A percentile compares a stretch with the other conserved stretches of the same genome.
These are phyloP conservation scores for Ariolimax columbianus DNA, from an alignment of 2,888 invertebrate genomes.

Conservation along the genomic window DNA sequence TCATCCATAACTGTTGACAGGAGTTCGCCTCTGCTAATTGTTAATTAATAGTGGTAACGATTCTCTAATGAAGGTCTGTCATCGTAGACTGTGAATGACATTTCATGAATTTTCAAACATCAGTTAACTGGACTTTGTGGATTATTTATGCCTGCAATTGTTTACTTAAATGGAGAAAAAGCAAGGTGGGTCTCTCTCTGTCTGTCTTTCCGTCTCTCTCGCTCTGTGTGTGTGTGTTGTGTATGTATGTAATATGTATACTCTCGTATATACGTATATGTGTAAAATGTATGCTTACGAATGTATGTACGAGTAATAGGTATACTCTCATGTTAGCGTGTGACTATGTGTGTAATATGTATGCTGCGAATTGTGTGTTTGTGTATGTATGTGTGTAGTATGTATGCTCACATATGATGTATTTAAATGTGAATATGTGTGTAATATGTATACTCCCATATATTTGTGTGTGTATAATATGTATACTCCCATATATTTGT, in stretches of 20 bases:
- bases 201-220: no score
- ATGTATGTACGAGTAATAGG: neutral
- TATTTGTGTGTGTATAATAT: neutral
- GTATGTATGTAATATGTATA: neutral
- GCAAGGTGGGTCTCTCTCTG: conserved; percentile 11
- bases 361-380: neutral
- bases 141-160: neutral
- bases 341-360: neutral
- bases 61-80: neutral
- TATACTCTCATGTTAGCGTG: neutral
- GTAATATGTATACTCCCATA: neutral
- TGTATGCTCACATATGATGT: neutral
- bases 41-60: neutral
- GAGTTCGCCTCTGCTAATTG: neutral
- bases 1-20: neutral
- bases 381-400: neutral
- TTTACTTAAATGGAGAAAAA: conserved; percentile 28
- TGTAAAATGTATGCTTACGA: neutral
- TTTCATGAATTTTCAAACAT: neutral
- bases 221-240: no score
- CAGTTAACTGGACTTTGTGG: neutral
- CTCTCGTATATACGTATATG: neutral
- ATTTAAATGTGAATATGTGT: neutral
- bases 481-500: neutral
- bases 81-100: neutral